Evolutionary conservation across 2,113 vertebrate species (phyloP).

Genomic region (Kobus ellipsiprymnus): DNA sequence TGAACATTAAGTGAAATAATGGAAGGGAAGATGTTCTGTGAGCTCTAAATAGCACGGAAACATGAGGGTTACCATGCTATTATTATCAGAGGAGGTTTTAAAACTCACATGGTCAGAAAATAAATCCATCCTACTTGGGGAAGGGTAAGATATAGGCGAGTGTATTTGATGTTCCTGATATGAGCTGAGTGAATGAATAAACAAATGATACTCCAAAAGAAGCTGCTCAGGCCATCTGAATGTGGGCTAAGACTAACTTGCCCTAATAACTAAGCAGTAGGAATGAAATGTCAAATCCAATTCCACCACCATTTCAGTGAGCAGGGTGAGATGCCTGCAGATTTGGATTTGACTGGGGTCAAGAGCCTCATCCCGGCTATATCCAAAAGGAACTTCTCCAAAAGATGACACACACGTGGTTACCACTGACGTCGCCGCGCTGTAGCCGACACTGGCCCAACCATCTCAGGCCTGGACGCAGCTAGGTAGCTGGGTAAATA

Average conservation of each 20-base stretch:
- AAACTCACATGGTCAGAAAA: neutral
- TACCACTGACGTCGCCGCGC: neutral
- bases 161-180: neutral
- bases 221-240: neutral
- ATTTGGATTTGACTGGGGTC: fast-evolving
- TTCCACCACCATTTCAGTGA: neutral
- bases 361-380: too few species aligned
- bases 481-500: neutral
- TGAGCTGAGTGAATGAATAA: neutral
- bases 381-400: neutral
- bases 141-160: neutral
- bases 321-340: neutral
- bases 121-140: neutral
- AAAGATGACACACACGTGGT: neutral
- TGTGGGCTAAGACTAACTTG: neutral
- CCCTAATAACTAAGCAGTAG: neutral
- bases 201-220: neutral
- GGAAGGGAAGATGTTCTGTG: neutral
- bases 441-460: neutral
- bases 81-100: neutral
- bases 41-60: neutral
- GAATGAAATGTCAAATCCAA: neutral
- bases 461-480: neutral
- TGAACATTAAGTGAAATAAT: neutral
- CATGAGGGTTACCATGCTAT: neutral